A percentile compares a stretch with the other conserved stretches of the same genome.
Conservation (phyloP, 2,113 vertebrate genomes). For the Mystacornis crossleyi region DNA sequence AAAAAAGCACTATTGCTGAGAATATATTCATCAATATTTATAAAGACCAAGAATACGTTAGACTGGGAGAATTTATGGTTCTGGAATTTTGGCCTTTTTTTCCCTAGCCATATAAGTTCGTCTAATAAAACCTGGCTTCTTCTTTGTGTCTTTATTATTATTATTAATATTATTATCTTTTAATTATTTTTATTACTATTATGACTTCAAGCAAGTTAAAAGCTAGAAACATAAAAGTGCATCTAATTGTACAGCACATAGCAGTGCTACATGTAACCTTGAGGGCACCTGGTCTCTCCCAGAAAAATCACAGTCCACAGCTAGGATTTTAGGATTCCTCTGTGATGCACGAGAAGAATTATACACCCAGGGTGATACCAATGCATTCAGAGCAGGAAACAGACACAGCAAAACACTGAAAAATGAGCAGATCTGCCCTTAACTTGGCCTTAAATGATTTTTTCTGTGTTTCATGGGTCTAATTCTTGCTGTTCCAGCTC, state of each 20-base stretch:
- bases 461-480: background rate
- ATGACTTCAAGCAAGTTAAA: background rate
- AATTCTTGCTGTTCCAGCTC: background rate
- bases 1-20: background rate
- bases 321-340: background rate
- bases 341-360: background rate
- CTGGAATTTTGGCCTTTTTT: background rate
- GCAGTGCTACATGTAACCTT: background rate
- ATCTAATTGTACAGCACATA: fast-evolving
- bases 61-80: background rate
- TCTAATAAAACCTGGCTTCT: background rate
- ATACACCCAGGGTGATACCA: background rate
- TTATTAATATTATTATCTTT: too few species aligned
- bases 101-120: background rate
- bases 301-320: background rate
- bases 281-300: background rate
- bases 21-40: background rate
- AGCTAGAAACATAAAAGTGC: background rate
- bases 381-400: background rate
- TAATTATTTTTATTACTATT: background rate
- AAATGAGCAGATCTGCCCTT: background rate
- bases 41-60: background rate
- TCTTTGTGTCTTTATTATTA: background rate
- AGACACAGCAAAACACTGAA: background rate
- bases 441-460: background rate